A percentile compares a stretch with the other conserved stretches of the same genome.
Evolutionary conservation across 2,797 vertebrate species (phyloP).

Genomic region (Xiphorhynchus erythropygius): DNA sequence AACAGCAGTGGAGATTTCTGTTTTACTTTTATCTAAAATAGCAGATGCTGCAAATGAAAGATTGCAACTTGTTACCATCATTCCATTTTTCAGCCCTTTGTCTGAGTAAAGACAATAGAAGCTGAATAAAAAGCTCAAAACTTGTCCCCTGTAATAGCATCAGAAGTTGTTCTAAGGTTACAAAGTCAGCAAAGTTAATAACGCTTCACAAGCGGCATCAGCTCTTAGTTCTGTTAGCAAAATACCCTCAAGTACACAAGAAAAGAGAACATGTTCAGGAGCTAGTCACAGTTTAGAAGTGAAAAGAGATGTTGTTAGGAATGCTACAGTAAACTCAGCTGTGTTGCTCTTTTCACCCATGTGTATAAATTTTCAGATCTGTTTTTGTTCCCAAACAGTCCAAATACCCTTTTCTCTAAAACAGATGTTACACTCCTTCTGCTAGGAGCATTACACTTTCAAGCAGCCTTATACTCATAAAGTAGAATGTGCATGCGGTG

Average conservation of each 20-base stretch:
- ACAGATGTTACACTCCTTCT: background rate
- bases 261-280: background rate
- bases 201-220: background rate
- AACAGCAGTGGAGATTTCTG: background rate
- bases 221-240: slow-evolving; percentile 2
- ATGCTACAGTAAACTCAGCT: background rate
- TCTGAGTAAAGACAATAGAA: background rate
- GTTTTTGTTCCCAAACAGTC: slow-evolving; percentile 8
- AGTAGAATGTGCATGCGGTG: background rate
- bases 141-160: background rate
- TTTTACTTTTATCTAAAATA: background rate
- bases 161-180: background rate
- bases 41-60: background rate
- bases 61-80: background rate
- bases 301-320: slow-evolving; percentile 7
- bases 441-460: background rate
- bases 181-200: slow-evolving; percentile 13
- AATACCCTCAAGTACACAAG: background rate
- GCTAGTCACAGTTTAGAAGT: background rate
- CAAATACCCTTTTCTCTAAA: background rate
- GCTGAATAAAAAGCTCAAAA: background rate
- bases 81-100: background rate
- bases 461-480: background rate
- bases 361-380: background rate
- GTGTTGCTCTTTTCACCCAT: background rate